Evolutionary conservation across 2,797 vertebrate species (phyloP), one percentile per base, ranked within the genome.

Genomic region (Syngnathus acus): DNA sequence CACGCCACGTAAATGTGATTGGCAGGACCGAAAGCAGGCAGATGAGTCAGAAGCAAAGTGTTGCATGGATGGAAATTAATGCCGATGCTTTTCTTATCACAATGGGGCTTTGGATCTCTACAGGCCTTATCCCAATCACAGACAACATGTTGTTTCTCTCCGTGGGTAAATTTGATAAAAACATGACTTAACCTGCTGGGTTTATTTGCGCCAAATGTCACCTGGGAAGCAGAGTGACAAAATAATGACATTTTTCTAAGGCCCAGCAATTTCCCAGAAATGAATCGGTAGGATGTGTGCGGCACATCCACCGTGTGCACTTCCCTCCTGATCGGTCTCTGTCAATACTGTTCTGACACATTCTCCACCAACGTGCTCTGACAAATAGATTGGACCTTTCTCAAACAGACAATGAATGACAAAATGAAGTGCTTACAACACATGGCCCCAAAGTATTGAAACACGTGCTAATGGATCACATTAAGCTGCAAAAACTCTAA

Each of bases 181-280:
- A 69, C 60, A 75, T 64, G 68, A 84, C 78, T 83, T 84, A 75
- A 72, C 72, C 75, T 68, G 62, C 23, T 73, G 76, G 84, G 81
- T 79, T 84, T 89, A 89, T 91, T 90, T 89, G 83, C 88, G 84
- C 72, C 88, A 90, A 91, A 90, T 90, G 89, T 89, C 90, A 91
- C 82, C 83, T 84, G 85, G 84, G 87, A 89, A 66, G 63, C 78
- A 77, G 86, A 85, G 87, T 90, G 87, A 90, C 86, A 89, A 89
- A 90, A 88, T 91, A 91, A 92, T 91, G 87, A 89, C 86, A 89
- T 84, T 82, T 81, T 81, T 82, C 38, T 37, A 74, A 89, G 83
- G 77, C 75, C 78, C 77, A 86, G 82, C 85, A 86, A 89, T 90
- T 92, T 91, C 84, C 85, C 78, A 73, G 83, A 88, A 90, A 87